Evolutionary conservation across 2,797 vertebrate genomes (phyloP), one percentile per base, ranked within the genome.

Genomic region (Arrhamphus sclerolepis): DNA sequence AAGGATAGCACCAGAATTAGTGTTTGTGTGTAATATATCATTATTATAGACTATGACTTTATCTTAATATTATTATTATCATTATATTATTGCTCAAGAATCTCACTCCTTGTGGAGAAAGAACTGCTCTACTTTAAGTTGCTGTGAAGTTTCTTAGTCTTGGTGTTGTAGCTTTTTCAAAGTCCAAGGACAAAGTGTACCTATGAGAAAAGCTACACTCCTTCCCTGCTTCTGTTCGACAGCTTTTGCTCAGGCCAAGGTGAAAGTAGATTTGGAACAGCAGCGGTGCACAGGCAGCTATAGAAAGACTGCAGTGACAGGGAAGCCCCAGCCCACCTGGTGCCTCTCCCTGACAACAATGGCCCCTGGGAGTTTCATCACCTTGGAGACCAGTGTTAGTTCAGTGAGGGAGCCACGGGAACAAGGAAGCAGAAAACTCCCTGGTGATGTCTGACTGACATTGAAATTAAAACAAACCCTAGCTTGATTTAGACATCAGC

Each of bases 381-480:
- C 89, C 87, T 63, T 78, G 82, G 87, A 78, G 80, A 89, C 85
- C 50, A 41, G 62, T 7, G 11, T 64, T 68, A 68, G 71, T 57
- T 79, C 64, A 70, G 20, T 18, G 48, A 57, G 44, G 56, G 56
- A 69, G 59, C 71, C 21, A 5, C 29, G 43, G 67, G 38, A 59
- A 62, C 39, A 13, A 56, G 54, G 64, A 60, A 59, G 70, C 47
- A 52, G 60, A 71, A 61, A 71, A 44, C 75, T 79, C 75, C 72
- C 57, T 18, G 5, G 70, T 74, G 80, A 82, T 1, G 43, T 55
- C 70, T 21, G 1, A 42, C 47, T 62, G 64, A 50, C 10, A 1
- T 21, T 13, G 40, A 70, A 57, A 57, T 43, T 9, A 71, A 71
- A 76, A 70, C 42, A 5, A 28, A 55, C 53, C 39, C 52, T 31